These are phyloP conservation scores for Denticeps clupeoides DNA, from an alignment of 2,797 vertebrate species.

Conservation along the genomic window DNA sequence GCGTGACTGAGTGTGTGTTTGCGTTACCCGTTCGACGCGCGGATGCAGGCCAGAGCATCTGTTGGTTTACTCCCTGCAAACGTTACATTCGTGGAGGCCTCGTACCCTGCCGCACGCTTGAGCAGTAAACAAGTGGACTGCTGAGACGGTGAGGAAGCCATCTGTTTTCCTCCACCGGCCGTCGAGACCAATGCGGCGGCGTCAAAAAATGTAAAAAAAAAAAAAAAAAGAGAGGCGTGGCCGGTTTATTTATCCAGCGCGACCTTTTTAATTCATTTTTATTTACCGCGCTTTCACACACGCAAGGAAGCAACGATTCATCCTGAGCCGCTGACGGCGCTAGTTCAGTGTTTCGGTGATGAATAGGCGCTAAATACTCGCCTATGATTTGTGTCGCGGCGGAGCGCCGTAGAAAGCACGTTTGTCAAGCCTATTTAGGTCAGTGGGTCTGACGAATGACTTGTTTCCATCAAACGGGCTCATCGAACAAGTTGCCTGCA, in stretches of 20 bases:
- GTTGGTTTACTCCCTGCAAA: neutral
- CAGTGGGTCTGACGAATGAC: neutral
- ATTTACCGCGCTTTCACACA: constrained; percentile 18
- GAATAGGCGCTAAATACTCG: constrained; percentile 18
- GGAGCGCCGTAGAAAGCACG: too few species aligned
- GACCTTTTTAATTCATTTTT: constrained; percentile 19
- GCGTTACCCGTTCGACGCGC: neutral
- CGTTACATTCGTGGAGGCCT: neutral
- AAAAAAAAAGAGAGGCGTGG: constrained; percentile 27
- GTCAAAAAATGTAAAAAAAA: too few species aligned
- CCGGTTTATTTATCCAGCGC: constrained; percentile 23
- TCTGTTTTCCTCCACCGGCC: constrained; percentile 37
- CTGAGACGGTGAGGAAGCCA: constrained; percentile 37
- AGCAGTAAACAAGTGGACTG: constrained; percentile 19
- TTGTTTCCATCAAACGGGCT: too few species aligned
- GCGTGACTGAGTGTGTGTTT: neutral
- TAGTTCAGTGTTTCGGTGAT: constrained; percentile 27
- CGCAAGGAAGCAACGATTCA: constrained; percentile 13
- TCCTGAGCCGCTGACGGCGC: constrained; percentile 14
- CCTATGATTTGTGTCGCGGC: too few species aligned
- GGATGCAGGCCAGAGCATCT: constrained; percentile 4
- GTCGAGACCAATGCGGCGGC: too few species aligned
- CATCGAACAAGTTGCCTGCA: too few species aligned
- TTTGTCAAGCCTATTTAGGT: constrained; percentile 11
- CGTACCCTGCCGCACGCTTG: neutral